phyloP scores from a whole-genome alignment of 2,888 invertebrate species.

The Fragum fragum region DNA sequence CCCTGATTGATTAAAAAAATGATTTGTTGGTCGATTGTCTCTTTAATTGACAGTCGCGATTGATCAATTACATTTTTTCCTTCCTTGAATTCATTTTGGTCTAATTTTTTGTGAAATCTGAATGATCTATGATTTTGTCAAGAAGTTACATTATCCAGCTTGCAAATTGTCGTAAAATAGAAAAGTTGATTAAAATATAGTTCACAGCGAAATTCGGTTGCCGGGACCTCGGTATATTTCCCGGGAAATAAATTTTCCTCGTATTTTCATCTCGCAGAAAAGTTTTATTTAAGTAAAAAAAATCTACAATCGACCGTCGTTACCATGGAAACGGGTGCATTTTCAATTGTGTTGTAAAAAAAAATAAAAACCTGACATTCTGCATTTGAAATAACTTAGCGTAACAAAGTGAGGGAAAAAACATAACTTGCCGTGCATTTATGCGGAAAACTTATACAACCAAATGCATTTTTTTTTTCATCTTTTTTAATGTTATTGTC shows the following conservation, averaged over 20 bases:
- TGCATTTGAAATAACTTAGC: slow-evolving; percentile 16
- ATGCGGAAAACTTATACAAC: slow-evolving; percentile 8
- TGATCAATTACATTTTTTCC: no score
- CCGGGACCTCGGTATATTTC: slow-evolving; percentile 3
- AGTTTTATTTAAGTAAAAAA: slow-evolving; percentile 23
- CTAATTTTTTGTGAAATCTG: no score
- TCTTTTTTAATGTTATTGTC: background rate
- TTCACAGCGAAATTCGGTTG: background rate
- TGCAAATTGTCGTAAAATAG: no score
- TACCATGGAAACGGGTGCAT: slow-evolving; percentile 32
- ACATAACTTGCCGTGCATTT: background rate
- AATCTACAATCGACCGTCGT: slow-evolving; percentile 19
- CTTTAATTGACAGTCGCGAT: no score
- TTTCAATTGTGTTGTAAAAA: slow-evolving; percentile 31
- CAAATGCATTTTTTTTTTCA: background rate
- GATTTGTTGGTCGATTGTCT: no score
- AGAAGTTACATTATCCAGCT: no score
- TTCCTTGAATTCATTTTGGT: no score
- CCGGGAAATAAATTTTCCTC: slow-evolving; percentile 4
- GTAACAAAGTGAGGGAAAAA: background rate
- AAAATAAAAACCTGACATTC: slow-evolving; percentile 16
- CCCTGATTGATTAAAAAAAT: no score
- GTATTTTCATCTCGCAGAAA: slow-evolving; percentile 17
- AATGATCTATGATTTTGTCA: no score
- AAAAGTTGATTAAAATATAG: background rate